A percentile compares a stretch with the other conserved stretches of the same genome.
phyloP scores from a whole-genome alignment of 2,888 invertebrate species.

The Spialia ferax region DNA sequence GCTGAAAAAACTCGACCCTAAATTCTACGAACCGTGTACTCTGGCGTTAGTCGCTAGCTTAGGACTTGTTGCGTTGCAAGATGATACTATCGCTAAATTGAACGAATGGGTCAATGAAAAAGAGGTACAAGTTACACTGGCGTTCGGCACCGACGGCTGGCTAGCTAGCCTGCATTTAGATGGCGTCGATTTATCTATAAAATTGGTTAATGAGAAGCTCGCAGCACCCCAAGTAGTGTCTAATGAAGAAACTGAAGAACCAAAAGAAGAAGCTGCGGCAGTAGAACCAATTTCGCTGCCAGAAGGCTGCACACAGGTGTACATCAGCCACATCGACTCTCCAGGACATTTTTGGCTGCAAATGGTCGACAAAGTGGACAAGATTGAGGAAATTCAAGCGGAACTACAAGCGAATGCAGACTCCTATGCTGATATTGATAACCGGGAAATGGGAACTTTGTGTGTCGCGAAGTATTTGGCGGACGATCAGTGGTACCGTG shows the following conservation, averaged over 20 bases:
- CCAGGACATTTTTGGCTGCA: slow-evolving; percentile 93
- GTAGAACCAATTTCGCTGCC: slow-evolving; percentile 69
- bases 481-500: slow-evolving; percentile 97
- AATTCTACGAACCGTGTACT: slow-evolving; percentile 75
- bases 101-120: slow-evolving; percentile 79
- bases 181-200: slow-evolving; percentile 81
- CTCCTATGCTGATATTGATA: slow-evolving; percentile 83
- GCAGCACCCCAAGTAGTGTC: slow-evolving; percentile 65
- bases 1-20: slow-evolving; percentile 78
- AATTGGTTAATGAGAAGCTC: slow-evolving; percentile 73
- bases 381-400: slow-evolving; percentile 87
- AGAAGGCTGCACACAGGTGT: slow-evolving; percentile 77
- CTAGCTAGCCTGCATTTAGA: slow-evolving; percentile 81
- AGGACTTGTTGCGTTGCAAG: slow-evolving; percentile 72
- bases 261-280: slow-evolving; percentile 53
- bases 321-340: slow-evolving; percentile 90
- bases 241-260: slow-evolving; percentile 52
- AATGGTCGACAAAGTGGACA: slow-evolving; percentile 83
- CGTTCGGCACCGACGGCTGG: slow-evolving; percentile 85
- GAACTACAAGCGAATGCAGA: slow-evolving; percentile 87
- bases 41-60: slow-evolving; percentile 72
- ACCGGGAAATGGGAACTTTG: slow-evolving; percentile 86
- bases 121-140: slow-evolving; percentile 83
- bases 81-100: slow-evolving; percentile 66
- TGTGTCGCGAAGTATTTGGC: slow-evolving; percentile 93